Evolutionary conservation across 2,888 invertebrate genomes (phyloP), one percentile per base, ranked within the genome.

Genomic region (Lepidocyrtinus sp.): DNA sequence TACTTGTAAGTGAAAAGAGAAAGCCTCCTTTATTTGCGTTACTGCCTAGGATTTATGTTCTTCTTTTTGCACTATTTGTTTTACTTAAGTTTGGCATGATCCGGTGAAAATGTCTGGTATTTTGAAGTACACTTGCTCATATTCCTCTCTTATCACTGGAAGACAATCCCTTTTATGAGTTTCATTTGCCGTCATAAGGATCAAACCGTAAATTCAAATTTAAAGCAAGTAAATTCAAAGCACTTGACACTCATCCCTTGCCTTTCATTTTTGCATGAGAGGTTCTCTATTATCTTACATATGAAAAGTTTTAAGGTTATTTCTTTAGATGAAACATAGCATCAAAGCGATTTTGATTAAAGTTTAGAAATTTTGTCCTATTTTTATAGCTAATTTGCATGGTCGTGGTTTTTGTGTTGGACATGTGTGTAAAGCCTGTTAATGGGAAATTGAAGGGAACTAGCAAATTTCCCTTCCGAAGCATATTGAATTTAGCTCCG

Each of bases 1-100:
- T 93, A 92, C 89, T 89, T 92, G 94, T 94, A 90, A 90, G 92
- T 90, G 87, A 85, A 85, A 7, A 45, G 22, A 75, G 5, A 5
- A 36, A 36, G 36, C 12, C 5, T 12, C 46, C 9, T 27, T 75
- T 63, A 26, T 27, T 70, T 74, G 22, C 17, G 9, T 19, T 15
- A 25, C 21, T 67, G 15, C 21, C 24, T 17, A 68, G 36, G 17
- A 21, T 19, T 36, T 36, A 36, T 36, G 12, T 36, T 36, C 36
- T 36, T 12, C 36, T 36, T 36, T 36, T 5, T 36, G 36, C 36
- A 36, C 36, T 36, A 36, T 36, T 36, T 36, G 36, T 36, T 36
- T 36, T 36, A 36, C 36, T 36, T 36, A 36, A 5, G 36, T 36
- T 36, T 36, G 36, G 12, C 36, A 12, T 36, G 5, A 36, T 36